phyloP scores from a whole-genome alignment of 2,113 vertebrate genomes.

The Antechinus flavipes region DNA sequence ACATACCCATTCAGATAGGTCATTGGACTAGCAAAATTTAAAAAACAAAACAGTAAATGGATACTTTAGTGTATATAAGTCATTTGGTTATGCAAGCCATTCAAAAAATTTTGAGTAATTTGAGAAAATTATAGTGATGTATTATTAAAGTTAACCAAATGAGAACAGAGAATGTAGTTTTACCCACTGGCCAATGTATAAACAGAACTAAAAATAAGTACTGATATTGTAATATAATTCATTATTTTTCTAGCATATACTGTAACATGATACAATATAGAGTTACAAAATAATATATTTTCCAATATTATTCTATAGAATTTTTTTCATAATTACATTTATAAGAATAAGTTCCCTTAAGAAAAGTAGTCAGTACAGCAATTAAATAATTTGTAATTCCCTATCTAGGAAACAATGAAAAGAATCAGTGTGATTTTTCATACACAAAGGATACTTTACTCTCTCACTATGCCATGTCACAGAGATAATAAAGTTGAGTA shows the following conservation, averaged over 20 bases:
- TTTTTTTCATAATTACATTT: slow-evolving; percentile 58
- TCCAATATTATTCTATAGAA: slow-evolving; percentile 10
- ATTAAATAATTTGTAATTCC: slow-evolving; percentile 36
- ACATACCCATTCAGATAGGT: slow-evolving; percentile 90
- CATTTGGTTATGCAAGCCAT: background rate
- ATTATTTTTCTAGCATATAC: background rate
- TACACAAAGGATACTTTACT: background rate
- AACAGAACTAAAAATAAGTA: slow-evolving; percentile 27
- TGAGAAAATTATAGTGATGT: slow-evolving; percentile 20
- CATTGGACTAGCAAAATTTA: slow-evolving; percentile 85
- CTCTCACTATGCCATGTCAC: background rate
- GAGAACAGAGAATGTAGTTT: background rate
- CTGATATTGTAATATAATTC: background rate
- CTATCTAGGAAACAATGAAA: slow-evolving; percentile 41
- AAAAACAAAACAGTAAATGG: slow-evolving; percentile 77
- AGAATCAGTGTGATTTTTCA: background rate
- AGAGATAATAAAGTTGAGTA: background rate
- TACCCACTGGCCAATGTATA: background rate
- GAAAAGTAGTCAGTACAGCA: slow-evolving; percentile 31
- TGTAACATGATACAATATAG: background rate
- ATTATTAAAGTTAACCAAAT: background rate
- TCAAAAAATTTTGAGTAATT: slow-evolving; percentile 48
- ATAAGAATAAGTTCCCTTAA: slow-evolving; percentile 38
- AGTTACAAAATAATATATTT: background rate
- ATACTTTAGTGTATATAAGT: slow-evolving; percentile 49